A percentile compares a stretch with the other conserved stretches of the same genome.
These are phyloP conservation scores for Drosophila leontia DNA, from an alignment of 1,140 invertebrate genomes.

Conservation along the genomic window DNA sequence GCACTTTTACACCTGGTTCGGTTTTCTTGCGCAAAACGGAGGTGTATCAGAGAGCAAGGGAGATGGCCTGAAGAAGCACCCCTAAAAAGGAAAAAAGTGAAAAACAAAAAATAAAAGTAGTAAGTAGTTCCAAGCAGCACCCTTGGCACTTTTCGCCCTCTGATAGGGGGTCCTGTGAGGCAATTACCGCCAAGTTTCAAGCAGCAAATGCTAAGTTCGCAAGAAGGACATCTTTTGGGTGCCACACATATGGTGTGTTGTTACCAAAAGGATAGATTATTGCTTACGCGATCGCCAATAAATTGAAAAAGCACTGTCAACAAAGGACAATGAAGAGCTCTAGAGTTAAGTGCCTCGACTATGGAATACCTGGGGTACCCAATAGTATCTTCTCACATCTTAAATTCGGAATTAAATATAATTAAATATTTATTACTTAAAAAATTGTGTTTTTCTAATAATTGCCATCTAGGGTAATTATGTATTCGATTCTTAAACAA, in stretches of 20 bases:
- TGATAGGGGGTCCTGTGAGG: conserved; percentile 17
- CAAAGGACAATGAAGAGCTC: no score
- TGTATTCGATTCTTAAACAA: background rate
- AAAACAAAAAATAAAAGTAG: conserved; percentile 24
- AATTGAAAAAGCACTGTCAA: background rate
- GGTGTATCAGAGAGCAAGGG: conserved; percentile 25
- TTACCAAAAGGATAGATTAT: conserved; percentile 5
- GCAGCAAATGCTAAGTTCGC: background rate
- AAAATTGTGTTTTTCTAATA: no score
- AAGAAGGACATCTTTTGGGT: background rate
- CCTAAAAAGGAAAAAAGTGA: conserved; percentile 62
- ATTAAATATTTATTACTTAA: background rate
- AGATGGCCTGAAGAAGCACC: conserved; percentile 62
- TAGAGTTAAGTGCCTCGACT: background rate
- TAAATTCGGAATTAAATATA: background rate
- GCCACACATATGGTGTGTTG: conserved; percentile 5
- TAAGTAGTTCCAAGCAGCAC: conserved; percentile 51
- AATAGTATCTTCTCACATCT: accelerated
- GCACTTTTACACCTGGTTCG: conserved; percentile 66
- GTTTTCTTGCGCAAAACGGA: conserved; percentile 59
- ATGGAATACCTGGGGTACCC: background rate
- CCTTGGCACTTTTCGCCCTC: conserved; percentile 33
- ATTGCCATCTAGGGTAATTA: background rate
- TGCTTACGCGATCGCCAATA: conserved; percentile 2
- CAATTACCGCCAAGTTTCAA: conserved; percentile 18